Evolutionary conservation across 1,140 invertebrate genomes (phyloP).

Genomic region (Aphaenogaster rudis): DNA sequence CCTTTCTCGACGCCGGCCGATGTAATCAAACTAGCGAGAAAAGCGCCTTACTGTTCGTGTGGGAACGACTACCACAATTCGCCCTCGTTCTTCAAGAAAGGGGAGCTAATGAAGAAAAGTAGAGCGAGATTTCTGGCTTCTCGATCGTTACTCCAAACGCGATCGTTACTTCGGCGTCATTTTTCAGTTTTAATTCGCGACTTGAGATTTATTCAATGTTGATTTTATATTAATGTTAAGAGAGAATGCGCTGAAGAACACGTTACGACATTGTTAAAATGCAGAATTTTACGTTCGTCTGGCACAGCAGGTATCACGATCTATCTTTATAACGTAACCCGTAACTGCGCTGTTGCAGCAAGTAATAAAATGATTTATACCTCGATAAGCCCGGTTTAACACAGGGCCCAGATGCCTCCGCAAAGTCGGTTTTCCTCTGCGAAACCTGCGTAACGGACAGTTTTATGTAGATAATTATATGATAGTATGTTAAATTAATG

Average conservation of each 20-base stretch:
- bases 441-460: neutral
- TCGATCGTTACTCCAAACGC: neutral
- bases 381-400: constrained; percentile 45
- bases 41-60: neutral
- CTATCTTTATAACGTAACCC: constrained; percentile 42
- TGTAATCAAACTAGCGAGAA: constrained; percentile 44
- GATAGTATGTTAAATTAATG: constrained; percentile 16
- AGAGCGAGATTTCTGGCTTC: neutral
- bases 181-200: constrained; percentile 8
- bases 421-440: constrained; percentile 2
- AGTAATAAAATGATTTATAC: constrained; percentile 64
- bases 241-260: neutral
- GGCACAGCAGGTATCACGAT: neutral
- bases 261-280: constrained; percentile 17
- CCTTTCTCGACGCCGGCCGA: neutral
- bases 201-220: constrained; percentile 13
- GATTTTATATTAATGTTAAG: neutral
- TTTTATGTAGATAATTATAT: constrained; percentile 16
- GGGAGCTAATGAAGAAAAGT: constrained; percentile 34
- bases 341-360: constrained; percentile 18
- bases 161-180: constrained; percentile 9
- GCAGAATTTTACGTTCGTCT: neutral
- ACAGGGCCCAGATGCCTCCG: constrained; percentile 8
- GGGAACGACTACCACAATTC: constrained; percentile 21
- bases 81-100: neutral